Conservation (phyloP, 2,888 invertebrate genomes). For the Norana najaformis region DNA sequence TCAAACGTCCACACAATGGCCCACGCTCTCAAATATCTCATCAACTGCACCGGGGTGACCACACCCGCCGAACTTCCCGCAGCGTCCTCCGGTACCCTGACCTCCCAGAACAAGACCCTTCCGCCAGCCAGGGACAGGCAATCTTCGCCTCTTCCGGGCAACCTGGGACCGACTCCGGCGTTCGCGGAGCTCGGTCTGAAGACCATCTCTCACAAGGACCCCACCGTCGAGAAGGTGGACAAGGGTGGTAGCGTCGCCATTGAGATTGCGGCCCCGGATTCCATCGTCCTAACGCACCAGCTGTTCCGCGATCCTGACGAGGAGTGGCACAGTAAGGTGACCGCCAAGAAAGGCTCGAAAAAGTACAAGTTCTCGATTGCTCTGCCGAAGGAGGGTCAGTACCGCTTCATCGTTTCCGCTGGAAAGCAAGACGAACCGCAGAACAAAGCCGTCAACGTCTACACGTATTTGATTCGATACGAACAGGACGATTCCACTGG, state of each 20-base stretch:
- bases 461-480: conserved; percentile 56
- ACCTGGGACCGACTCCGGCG: conserved; percentile 54
- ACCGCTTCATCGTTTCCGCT: conserved; percentile 59
- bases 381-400: conserved; percentile 56
- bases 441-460: conserved; percentile 53
- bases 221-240: conserved; percentile 52
- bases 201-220: conserved; percentile 53
- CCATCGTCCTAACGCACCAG: conserved; percentile 53
- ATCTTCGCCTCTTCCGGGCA: conserved; percentile 22
- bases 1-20: conserved; percentile 70
- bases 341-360: conserved; percentile 47
- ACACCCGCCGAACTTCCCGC: background rate
- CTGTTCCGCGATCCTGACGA: conserved; percentile 59
- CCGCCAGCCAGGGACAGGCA: background rate
- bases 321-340: conserved; percentile 53
- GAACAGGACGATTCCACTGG: conserved; percentile 33
- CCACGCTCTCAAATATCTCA: conserved; percentile 98
- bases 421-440: conserved; percentile 51
- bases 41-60: conserved; percentile 68
- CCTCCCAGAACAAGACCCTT: background rate
- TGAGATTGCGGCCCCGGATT: conserved; percentile 54
- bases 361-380: conserved; percentile 45
- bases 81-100: background rate
- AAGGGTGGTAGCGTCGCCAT: conserved; percentile 49
- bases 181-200: conserved; percentile 55